Percentiles rank a stretch among this genome's conserved stretches.
Evolutionary conservation across 2,113 vertebrate genomes (phyloP).

Genomic region (Ploceus nigricollis): DNA sequence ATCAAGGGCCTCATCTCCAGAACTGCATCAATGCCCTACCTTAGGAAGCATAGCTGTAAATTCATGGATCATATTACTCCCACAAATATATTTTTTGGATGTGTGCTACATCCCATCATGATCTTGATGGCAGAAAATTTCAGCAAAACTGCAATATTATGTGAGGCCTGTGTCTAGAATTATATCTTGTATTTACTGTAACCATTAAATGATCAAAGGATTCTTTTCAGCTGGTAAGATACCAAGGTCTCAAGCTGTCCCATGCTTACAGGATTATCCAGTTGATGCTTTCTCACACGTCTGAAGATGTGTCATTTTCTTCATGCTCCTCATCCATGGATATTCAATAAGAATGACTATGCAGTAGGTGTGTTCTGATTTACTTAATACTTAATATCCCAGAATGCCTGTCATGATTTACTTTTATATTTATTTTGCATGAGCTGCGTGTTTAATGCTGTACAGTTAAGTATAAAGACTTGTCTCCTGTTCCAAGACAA

Average conservation of each 20-base stretch:
- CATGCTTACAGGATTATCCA: background rate
- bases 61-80: background rate
- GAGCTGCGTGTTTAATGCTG: background rate
- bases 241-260: background rate
- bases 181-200: background rate
- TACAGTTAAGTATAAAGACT: background rate
- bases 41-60: background rate
- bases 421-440: slow-evolving; percentile 23
- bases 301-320: background rate
- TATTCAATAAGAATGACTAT: background rate
- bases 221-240: background rate
- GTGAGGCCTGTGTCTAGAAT: accelerated
- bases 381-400: background rate
- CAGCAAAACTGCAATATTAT: background rate
- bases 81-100: background rate
- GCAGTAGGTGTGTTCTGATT: background rate
- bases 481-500: background rate
- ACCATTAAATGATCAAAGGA: background rate
- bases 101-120: background rate
- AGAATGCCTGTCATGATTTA: background rate
- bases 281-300: background rate
- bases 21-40: background rate
- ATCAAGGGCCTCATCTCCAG: background rate
- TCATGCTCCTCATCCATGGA: background rate
- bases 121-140: background rate